Base-by-base conservation (phyloP, 2,113 vertebrate species). In the Atractosteus spatula region DNA sequence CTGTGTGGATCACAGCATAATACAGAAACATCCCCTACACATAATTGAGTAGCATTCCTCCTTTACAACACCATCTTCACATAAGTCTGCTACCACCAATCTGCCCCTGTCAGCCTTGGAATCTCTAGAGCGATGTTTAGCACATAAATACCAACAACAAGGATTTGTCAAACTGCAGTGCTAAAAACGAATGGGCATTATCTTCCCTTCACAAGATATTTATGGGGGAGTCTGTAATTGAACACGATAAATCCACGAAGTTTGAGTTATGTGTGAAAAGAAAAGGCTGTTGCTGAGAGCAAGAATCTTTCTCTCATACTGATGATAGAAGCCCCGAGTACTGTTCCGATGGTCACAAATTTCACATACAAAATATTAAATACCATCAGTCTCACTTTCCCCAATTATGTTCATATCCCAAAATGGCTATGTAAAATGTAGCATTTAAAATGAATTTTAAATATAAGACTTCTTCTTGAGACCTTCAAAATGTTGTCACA, bases 161-260 rank as follows among this genome's bases (percentile, higher is more conserved):
- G 82, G 79, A 87, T 88, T 83, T 80, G 82, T 82, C 86, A 86
- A 72, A 79, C 77, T 66, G 62, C 79, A 85, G 73, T 83, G 81
- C 76, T 79, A 80, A 77, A 74, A 82, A 79, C 82, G 80, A 84
- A 83, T 78, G 80, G 70, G 71, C 70, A 74, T 83, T 83, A 81
- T 85, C 72, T 84, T 77, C 80, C 78, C 78, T 77, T 71, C 76
- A 16, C 75, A 75, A 62, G 69, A 57, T 84, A 82, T 83, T 82
- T 81, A 68, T 74, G 76, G 76, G 70, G 51, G 43, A 66, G 68
- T 65, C 75, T 71, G 51, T 75, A 80, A 84, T 84, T 89, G 69
- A 73, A 78, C 72, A 65, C 71, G 64, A 62, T 77, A 79, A 80
- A 86, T 76, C 75, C 71, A 71, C 29, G 66, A 62, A 16, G 76